Conservation (phyloP, 2,888 invertebrate genomes). For the Oxycera nigricornis region DNA sequence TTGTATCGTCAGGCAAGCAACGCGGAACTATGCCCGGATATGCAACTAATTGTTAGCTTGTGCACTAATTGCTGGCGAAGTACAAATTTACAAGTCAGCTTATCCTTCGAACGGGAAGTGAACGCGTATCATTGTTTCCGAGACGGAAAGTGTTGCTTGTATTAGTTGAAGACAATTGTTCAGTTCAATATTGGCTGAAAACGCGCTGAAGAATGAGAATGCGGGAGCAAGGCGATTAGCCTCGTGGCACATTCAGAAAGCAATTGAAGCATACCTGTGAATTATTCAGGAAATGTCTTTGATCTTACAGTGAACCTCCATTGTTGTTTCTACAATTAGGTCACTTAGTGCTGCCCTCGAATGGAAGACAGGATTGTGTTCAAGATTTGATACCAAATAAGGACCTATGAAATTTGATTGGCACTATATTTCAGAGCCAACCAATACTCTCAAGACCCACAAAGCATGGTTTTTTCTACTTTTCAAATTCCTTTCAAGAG, state of each 20-base stretch:
- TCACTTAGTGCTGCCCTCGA: too few relatives aligned
- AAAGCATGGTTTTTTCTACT: too few relatives aligned
- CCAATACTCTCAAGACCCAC: too few relatives aligned
- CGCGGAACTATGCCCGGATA: background rate
- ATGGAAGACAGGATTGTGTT: too few relatives aligned
- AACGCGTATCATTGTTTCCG: background rate
- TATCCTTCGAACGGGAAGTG: background rate
- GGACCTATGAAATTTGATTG: too few relatives aligned
- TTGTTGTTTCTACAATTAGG: background rate
- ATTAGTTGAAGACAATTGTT: background rate
- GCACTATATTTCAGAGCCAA: too few relatives aligned
- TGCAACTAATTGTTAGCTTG: conserved; percentile 7
- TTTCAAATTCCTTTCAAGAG: too few relatives aligned
- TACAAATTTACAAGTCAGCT: background rate
- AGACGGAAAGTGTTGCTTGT: conserved; percentile 4
- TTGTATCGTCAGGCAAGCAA: background rate
- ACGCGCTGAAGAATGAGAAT: background rate
- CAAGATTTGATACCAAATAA: too few relatives aligned
- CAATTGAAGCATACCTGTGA: background rate
- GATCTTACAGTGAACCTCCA: background rate
- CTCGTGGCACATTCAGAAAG: background rate
- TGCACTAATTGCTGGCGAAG: conserved; percentile 6
- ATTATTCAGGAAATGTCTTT: background rate
- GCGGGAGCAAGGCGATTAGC: background rate
- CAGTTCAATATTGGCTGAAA: background rate